phyloP scores from a whole-genome alignment of 2,888 invertebrate genomes.

The Pteria penguin region DNA sequence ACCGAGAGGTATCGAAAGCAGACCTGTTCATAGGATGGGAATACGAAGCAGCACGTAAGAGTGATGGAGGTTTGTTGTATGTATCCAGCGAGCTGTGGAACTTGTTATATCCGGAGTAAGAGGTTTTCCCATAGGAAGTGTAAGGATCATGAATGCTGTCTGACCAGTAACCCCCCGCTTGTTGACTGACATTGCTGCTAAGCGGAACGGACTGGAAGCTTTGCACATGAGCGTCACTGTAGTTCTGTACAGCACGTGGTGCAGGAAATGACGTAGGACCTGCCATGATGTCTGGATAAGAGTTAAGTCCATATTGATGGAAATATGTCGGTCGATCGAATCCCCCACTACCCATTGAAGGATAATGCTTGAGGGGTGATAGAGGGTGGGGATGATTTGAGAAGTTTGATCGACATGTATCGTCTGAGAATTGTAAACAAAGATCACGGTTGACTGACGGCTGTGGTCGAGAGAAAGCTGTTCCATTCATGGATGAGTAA shows the following conservation, averaged over 20 bases:
- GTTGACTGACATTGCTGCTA: constrained; percentile 52
- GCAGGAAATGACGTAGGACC: constrained; percentile 49
- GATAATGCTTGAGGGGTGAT: constrained; percentile 63
- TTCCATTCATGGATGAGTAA: constrained; percentile 50
- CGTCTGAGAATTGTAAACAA: constrained; percentile 28
- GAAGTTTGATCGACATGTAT: constrained; percentile 29
- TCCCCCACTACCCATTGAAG: constrained; percentile 47
- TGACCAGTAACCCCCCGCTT: constrained; percentile 59
- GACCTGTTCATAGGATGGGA: constrained; percentile 60
- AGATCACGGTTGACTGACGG: constrained; percentile 49
- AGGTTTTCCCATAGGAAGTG: constrained; percentile 52
- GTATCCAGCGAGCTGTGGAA: constrained; percentile 61
- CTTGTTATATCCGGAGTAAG: constrained; percentile 60
- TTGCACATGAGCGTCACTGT: constrained; percentile 58
- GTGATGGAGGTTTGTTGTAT: constrained; percentile 61
- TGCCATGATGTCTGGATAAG: constrained; percentile 66
- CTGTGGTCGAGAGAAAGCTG: constrained; percentile 64
- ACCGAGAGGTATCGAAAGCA: constrained; percentile 60
- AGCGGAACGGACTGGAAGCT: constrained; percentile 58
- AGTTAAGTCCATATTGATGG: constrained; percentile 63
- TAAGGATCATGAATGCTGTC: constrained; percentile 62
- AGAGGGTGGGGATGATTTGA: constrained; percentile 46
- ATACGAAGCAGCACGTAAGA: constrained; percentile 57
- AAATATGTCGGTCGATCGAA: constrained; percentile 66
- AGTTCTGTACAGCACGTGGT: constrained; percentile 50